Evolutionary conservation across 2,113 vertebrate species (phyloP), one percentile per base, ranked within the genome.

Genomic region (Oryzias celebensis): DNA sequence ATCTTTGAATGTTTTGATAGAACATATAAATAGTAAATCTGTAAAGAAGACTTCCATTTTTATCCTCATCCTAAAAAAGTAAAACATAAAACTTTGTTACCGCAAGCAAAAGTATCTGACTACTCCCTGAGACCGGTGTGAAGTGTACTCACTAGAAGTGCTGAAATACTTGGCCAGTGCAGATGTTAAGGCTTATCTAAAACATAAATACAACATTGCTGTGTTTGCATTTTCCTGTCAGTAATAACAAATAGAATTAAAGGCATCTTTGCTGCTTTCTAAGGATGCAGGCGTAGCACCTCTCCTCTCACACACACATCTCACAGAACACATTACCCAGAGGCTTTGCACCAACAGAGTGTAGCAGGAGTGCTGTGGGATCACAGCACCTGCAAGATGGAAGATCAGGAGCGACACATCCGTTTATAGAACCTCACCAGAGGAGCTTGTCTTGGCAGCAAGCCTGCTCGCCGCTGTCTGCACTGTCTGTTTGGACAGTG

Each of bases 401-500:
- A 75, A 16, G 48, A 26, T 53, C 43, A 36, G 51, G 5, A 36
- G 53, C 44, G 22, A 58, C 71, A 65, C 56, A 51, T 51, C 52
- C 64, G 51, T 76, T 84, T 68, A 62, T 36, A 43, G 68, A 79
- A 71, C 69, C 62, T 41, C 54, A 24, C 14, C 16, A 28, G 61
- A 55, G 26, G 42, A 51, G 51, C 53, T 12, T 59, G 49, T 23
- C 44, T 14, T 78, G 72, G 78, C 78, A 44, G 13, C 0, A 18
- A n/a, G 82, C 59, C 75, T 0, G 18, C 22, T 58, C 53, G 7
- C 62, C 22, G 18, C 62, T n/a, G 63, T 3, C 57, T 36, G 60
- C 66, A 0, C 4, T 42, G 44, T 58, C 50, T 82, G 76, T 77
- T 79, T 77, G 60, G 20, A 4, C 6, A 61, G 64, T 69, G 79